These are phyloP conservation scores for Byasa hedistus DNA, from an alignment of 2,888 invertebrate genomes.

Conservation along the genomic window DNA sequence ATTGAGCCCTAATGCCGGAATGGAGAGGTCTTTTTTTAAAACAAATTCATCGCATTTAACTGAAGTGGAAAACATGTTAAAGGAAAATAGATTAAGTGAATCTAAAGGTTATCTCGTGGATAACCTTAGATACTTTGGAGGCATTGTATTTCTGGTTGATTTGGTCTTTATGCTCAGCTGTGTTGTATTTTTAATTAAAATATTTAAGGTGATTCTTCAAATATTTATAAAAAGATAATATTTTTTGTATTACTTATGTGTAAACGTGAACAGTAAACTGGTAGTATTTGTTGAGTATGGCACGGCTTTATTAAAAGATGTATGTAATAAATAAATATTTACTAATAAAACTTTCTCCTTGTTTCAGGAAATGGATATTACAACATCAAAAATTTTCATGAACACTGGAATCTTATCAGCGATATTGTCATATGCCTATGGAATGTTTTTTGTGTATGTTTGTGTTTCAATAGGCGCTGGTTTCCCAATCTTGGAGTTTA, in stretches of 20 bases:
- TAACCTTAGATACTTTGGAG: slow-evolving; percentile 46
- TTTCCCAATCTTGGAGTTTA: slow-evolving; percentile 56
- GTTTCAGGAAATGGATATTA: slow-evolving; percentile 44
- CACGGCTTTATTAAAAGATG: not conserved
- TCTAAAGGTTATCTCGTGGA: slow-evolving; percentile 34
- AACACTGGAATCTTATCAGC: slow-evolving; percentile 41
- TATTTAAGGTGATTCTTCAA: slow-evolving; percentile 46
- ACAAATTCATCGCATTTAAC: slow-evolving; percentile 27
- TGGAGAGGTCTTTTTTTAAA: slow-evolving; percentile 50
- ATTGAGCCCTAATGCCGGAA: slow-evolving; percentile 57
- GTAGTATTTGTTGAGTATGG: not conserved
- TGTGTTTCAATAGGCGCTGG: slow-evolving; percentile 49
- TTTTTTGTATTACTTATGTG: no score
- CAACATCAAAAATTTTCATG: slow-evolving; percentile 42
- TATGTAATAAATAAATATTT: not conserved
- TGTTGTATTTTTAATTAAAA: slow-evolving; percentile 43
- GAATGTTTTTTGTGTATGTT: slow-evolving; percentile 47
- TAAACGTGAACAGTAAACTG: not conserved
- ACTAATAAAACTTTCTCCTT: not conserved
- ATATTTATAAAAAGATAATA: not conserved
- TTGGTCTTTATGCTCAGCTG: slow-evolving; percentile 43
- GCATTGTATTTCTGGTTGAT: slow-evolving; percentile 48
- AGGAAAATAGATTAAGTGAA: not conserved
- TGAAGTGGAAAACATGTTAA: slow-evolving; percentile 11
- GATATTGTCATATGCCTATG: slow-evolving; percentile 49